Percentiles rank a stretch among this genome's conserved stretches.
phyloP scores from a whole-genome alignment of 2,797 vertebrate species.

The Chaenodraco wilsoni region DNA sequence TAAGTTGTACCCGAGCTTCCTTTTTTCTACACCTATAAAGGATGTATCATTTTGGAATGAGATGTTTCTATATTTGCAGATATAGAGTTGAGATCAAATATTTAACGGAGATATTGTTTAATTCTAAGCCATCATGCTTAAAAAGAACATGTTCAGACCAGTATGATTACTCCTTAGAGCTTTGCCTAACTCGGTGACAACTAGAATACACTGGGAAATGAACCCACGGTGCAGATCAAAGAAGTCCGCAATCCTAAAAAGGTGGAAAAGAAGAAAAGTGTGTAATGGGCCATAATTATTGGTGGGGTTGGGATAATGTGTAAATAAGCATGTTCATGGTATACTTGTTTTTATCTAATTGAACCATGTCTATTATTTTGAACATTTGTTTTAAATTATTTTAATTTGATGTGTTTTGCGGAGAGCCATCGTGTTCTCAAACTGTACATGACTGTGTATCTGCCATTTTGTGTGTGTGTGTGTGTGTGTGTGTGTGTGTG shows the following conservation, averaged over 20 bases:
- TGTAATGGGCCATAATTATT: background rate
- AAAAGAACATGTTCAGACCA: constrained; percentile 24
- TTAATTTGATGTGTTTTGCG: constrained; percentile 7
- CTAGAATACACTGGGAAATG: constrained; percentile 17
- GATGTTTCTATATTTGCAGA: constrained; percentile 13
- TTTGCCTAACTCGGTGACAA: constrained; percentile 1
- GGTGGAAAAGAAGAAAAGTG: background rate
- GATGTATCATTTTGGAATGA: constrained; percentile 4
- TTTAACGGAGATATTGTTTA: constrained; percentile 8
- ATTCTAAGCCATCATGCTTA: constrained; percentile 12
- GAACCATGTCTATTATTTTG: background rate
- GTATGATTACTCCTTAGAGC: constrained; percentile 3
- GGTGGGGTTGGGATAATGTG: background rate
- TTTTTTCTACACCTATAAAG: constrained; percentile 16
- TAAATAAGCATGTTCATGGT: background rate
- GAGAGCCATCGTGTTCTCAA: constrained; percentile 6
- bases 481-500: constrained; percentile 12
- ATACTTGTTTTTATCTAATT: background rate
- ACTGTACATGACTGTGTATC: constrained; percentile 2
- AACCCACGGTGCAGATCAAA: background rate
- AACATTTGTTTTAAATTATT: too few relatives aligned
- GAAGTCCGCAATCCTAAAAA: constrained; percentile 7
- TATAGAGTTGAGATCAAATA: constrained; percentile 20
- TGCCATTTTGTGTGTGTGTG: background rate
- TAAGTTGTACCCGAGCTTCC: constrained; percentile 26